Evolutionary conservation across 2,888 invertebrate genomes (phyloP).

Genomic region (Thyatira batis): DNA sequence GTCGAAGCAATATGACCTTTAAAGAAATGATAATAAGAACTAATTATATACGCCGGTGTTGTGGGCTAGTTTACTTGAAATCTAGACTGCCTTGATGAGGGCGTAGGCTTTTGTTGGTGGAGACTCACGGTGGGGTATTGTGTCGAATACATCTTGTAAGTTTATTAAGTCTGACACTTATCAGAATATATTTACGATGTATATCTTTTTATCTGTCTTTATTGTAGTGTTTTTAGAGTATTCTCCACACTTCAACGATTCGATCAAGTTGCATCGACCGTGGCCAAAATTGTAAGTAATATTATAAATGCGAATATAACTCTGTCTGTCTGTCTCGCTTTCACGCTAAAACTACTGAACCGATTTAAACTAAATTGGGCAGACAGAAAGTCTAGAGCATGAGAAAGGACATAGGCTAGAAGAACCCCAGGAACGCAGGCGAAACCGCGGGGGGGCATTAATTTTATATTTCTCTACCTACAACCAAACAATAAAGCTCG

Average conservation of each 20-base stretch:
- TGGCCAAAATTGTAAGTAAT: too few species aligned
- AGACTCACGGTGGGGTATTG: conserved; percentile 22
- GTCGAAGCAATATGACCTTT: conserved; percentile 42
- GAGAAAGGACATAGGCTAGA: too few species aligned
- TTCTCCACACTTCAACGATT: too few species aligned
- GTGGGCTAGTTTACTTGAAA: conserved; percentile 26
- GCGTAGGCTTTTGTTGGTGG: conserved; percentile 59
- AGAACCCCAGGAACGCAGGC: neutral
- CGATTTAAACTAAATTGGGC: too few species aligned
- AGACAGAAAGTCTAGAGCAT: too few species aligned
- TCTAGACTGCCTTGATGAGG: conserved; percentile 71
- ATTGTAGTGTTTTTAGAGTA: too few species aligned
- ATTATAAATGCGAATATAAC: too few species aligned
- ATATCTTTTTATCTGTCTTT: too few species aligned
- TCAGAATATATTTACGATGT: too few species aligned
- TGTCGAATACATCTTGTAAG: conserved; percentile 12
- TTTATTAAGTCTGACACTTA: neutral
- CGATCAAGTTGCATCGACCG: too few species aligned
- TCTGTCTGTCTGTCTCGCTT: too few species aligned
- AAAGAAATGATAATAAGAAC: conserved; percentile 35
- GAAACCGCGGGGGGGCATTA: neutral
- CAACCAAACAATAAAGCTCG: conserved; percentile 1
- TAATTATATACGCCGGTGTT: conserved; percentile 30
- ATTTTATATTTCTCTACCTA: neutral
- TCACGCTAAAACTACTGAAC: too few species aligned